Evolutionary conservation across 1,140 invertebrate genomes (phyloP).

Genomic region (Aphaenogaster floridana): DNA sequence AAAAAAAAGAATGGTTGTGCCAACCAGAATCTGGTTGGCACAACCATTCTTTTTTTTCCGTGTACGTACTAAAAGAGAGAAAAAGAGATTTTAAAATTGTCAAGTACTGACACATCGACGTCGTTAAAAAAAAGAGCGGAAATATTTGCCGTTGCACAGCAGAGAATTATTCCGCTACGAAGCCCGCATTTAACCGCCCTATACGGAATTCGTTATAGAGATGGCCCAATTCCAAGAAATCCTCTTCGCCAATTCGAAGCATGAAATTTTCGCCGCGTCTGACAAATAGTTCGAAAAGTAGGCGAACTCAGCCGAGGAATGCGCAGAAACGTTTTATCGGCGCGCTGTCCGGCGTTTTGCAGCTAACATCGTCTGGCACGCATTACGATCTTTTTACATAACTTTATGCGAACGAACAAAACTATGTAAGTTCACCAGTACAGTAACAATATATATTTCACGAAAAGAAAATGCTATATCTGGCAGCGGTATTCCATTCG

Average conservation of each 20-base stretch:
- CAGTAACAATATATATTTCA: neutral
- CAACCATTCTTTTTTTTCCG: no score
- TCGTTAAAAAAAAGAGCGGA: neutral
- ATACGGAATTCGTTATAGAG: conserved; percentile 40
- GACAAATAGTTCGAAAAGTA: conserved; percentile 52
- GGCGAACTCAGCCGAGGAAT: conserved; percentile 34
- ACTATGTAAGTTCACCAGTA: neutral
- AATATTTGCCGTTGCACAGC: conserved; percentile 17
- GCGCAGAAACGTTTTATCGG: conserved; percentile 44
- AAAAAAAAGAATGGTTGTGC: no score
- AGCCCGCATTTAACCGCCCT: neutral
- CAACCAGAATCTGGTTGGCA: no score
- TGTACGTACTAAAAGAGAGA: no score
- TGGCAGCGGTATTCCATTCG: conserved; percentile 25
- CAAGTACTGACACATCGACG: neutral
- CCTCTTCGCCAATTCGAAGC: conserved; percentile 20
- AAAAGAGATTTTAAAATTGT: neutral
- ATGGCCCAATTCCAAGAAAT: conserved; percentile 42
- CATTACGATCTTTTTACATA: conserved; percentile 29
- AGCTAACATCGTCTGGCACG: conserved; percentile 32
- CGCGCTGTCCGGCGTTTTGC: neutral
- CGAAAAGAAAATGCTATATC: conserved; percentile 27
- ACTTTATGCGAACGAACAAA: conserved; percentile 12
- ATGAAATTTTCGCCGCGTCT: conserved; percentile 38
- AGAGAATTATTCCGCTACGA: conserved; percentile 2